These are phyloP conservation scores for Campylomormyrus numenius DNA, from an alignment of 2,113 vertebrate genomes.

Conservation along the genomic window DNA sequence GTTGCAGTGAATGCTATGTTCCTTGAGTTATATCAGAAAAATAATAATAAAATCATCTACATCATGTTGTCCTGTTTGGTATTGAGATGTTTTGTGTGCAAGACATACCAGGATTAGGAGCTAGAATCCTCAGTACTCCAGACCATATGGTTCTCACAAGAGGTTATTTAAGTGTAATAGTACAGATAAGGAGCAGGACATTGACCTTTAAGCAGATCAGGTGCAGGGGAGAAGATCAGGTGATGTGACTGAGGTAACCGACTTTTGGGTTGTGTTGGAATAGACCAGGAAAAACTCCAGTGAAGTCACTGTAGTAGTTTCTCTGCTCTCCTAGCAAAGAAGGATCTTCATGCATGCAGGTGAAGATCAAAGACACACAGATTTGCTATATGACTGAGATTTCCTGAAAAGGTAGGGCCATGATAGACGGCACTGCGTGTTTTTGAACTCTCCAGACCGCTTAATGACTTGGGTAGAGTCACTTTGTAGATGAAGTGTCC, in stretches of 20 bases:
- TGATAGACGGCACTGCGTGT: background rate
- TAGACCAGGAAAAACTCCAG: background rate
- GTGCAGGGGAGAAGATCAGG: background rate
- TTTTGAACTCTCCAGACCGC: background rate
- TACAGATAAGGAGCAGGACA: background rate
- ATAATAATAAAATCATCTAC: background rate
- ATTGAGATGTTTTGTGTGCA: background rate
- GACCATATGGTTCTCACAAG: background rate
- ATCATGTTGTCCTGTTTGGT: background rate
- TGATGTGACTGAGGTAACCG: background rate
- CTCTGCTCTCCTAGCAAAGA: background rate
- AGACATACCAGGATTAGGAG: background rate
- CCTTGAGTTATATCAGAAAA: background rate
- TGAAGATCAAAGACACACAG: background rate
- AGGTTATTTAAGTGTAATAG: background rate
- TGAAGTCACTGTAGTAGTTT: background rate
- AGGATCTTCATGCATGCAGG: background rate
- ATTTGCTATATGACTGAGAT: background rate
- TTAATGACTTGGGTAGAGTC: background rate
- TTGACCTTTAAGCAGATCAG: background rate
- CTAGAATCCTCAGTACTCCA: background rate
- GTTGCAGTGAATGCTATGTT: background rate
- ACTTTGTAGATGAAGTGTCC: background rate
- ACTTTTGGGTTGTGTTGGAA: background rate
- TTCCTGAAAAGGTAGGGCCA: background rate